phyloP scores from a whole-genome alignment of 2,113 vertebrate genomes.

The Thomomys bottae region DNA sequence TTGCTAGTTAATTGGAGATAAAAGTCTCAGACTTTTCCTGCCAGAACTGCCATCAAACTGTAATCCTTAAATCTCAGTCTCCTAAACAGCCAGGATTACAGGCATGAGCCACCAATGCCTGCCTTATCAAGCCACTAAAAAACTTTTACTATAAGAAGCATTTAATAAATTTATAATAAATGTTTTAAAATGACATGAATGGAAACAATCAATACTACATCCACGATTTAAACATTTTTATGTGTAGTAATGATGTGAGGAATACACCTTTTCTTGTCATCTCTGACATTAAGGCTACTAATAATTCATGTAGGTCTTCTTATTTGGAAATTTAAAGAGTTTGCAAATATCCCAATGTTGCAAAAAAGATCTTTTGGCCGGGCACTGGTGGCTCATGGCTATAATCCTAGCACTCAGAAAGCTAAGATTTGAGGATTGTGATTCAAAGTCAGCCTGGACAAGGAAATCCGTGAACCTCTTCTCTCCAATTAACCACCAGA shows the following conservation, averaged over 20 bases:
- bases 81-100: too few relatives aligned
- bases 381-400: too few relatives aligned
- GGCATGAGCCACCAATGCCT: too few relatives aligned
- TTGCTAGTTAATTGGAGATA: too few relatives aligned
- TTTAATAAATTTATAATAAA: conserved; percentile 1
- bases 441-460: too few relatives aligned
- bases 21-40: too few relatives aligned
- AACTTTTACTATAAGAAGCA: conserved; percentile 43
- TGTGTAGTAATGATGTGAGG: background rate
- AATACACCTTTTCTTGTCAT: background rate
- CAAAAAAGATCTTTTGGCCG: conserved; percentile 9
- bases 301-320: background rate
- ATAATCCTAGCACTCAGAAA: too few relatives aligned
- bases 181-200: conserved; percentile 22
- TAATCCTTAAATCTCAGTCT: too few relatives aligned
- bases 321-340: background rate
- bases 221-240: conserved; percentile 23
- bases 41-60: too few relatives aligned
- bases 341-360: conserved; percentile 14
- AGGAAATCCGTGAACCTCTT: too few relatives aligned
- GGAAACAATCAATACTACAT: background rate
- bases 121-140: background rate
- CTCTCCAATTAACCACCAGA: too few relatives aligned
- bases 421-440: too few relatives aligned
- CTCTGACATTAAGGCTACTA: conserved; percentile 14